These are phyloP conservation scores for Oncorhynchus clarkii DNA, from an alignment of 2,113 vertebrate genomes.

Conservation along the genomic window DNA sequence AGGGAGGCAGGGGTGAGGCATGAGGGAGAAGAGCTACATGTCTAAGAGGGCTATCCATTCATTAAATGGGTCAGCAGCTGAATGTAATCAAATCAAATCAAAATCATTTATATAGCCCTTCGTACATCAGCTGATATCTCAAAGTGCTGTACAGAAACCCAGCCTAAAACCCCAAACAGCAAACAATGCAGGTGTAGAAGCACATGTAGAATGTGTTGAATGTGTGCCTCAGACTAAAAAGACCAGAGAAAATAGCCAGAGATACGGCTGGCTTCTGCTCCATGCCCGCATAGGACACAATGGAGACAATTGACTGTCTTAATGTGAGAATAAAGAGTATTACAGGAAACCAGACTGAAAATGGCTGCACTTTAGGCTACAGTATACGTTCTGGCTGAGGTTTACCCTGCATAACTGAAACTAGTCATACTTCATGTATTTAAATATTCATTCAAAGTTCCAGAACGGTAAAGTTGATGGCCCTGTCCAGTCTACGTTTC, in stretches of 20 bases:
- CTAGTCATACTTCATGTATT: conserved; percentile 12
- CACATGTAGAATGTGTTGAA: conserved; percentile 63
- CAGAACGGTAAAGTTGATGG: neutral
- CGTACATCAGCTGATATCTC: no score
- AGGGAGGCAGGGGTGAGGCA: neutral
- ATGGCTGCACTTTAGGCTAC: neutral
- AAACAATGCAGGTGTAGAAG: no score
- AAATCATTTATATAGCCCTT: no score
- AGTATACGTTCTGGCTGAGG: neutral
- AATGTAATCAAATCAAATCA: conserved; percentile 38
- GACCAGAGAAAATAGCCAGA: conserved; percentile 28
- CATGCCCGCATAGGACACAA: conserved; percentile 27
- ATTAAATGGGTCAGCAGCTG: conserved; percentile 69
- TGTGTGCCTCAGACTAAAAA: conserved; percentile 44
- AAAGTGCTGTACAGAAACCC: no score
- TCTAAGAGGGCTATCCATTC: conserved; percentile 58
- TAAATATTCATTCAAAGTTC: conserved; percentile 19
- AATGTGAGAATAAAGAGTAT: conserved; percentile 23
- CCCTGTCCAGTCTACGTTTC: neutral
- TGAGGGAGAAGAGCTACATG: conserved; percentile 32
- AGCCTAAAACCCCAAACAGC: no score
- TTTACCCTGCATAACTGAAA: conserved; percentile 10
- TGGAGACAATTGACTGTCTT: conserved; percentile 17
- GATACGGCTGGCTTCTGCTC: conserved; percentile 4
- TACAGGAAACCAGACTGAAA: conserved; percentile 7